Percentiles rank a stretch among this genome's conserved stretches.
Conservation (phyloP, 1,140 invertebrate genomes). For the Yoshiicerus persimilis region DNA sequence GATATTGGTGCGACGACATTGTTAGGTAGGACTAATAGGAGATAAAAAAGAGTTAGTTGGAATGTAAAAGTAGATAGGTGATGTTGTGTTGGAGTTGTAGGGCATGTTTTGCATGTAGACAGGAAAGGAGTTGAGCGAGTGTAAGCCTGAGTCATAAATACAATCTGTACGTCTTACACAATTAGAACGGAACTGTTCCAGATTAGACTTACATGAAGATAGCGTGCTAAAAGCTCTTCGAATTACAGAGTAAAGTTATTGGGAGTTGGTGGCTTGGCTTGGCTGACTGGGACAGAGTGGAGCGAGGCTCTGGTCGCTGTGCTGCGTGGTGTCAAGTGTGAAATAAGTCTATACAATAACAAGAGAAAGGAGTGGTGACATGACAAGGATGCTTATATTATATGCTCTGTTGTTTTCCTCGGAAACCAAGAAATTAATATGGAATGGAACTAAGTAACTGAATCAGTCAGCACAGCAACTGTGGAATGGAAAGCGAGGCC, state of each 20-base stretch:
- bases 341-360: slow-evolving; percentile 1
- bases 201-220: neutral
- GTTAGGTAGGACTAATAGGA: too few relatives aligned
- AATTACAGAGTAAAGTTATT: neutral
- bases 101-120: neutral
- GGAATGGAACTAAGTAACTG: neutral
- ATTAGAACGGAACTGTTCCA: slow-evolving; percentile 19
- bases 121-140: neutral
- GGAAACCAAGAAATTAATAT: neutral
- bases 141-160: neutral
- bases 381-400: neutral
- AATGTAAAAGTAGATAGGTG: neutral
- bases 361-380: neutral
- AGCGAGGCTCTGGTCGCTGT: neutral
- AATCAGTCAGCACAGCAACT: neutral
- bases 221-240: slow-evolving; percentile 1
- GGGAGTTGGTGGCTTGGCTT: neutral
- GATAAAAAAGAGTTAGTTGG: too few relatives aligned
- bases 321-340: neutral
- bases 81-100: neutral
- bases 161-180: slow-evolving; percentile 16
- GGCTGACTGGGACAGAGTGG: neutral
- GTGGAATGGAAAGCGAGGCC: too few relatives aligned
- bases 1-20: too few relatives aligned
- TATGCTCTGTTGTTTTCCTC: neutral